A percentile compares a stretch with the other conserved stretches of the same genome.
These are phyloP conservation scores for Silurus asotus DNA, from an alignment of 2,113 vertebrate genomes.

Conservation along the genomic window DNA sequence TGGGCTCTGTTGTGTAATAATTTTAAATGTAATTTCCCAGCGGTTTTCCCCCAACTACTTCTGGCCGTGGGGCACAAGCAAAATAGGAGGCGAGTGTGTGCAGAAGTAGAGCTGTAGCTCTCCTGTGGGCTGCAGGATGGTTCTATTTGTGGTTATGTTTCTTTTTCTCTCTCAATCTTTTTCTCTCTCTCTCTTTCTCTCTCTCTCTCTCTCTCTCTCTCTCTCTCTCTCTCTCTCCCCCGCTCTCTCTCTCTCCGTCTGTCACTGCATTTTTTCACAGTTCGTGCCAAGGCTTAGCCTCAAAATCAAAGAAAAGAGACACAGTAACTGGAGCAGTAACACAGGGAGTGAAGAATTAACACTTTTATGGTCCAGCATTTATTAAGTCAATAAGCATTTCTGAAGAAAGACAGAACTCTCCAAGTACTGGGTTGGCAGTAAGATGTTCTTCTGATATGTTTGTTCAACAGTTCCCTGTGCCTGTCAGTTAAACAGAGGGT, in stretches of 20 bases:
- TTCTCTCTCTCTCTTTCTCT: conserved; percentile 58
- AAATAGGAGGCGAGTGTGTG: conserved; percentile 66
- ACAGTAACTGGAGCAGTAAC: conserved; percentile 19
- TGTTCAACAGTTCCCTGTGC: not conserved
- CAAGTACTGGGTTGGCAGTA: not conserved
- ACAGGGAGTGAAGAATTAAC: not conserved
- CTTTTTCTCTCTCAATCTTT: conserved; percentile 45
- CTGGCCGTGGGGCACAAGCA: conserved; percentile 64
- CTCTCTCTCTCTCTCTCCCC: conserved; percentile 23
- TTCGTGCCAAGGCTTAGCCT: conserved; percentile 42
- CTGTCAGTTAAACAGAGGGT: not conserved
- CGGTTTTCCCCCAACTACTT: conserved; percentile 67
- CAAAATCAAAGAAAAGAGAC: not conserved
- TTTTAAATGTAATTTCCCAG: conserved; percentile 76
- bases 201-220: conserved; percentile 18
- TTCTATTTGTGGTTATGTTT: conserved; percentile 72
- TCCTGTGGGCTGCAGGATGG: conserved; percentile 62
- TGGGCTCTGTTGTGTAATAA: conserved; percentile 57
- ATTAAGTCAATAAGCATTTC: not conserved
- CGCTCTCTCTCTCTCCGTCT: conserved; percentile 51
- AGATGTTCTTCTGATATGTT: not conserved
- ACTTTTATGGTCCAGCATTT: not conserved
- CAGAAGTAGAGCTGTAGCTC: conserved; percentile 72
- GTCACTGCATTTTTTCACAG: conserved; percentile 59
- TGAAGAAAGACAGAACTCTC: not conserved